These are phyloP conservation scores for Ibidorhyncha struthersii DNA, from an alignment of 2,113 vertebrate genomes.

Conservation along the genomic window DNA sequence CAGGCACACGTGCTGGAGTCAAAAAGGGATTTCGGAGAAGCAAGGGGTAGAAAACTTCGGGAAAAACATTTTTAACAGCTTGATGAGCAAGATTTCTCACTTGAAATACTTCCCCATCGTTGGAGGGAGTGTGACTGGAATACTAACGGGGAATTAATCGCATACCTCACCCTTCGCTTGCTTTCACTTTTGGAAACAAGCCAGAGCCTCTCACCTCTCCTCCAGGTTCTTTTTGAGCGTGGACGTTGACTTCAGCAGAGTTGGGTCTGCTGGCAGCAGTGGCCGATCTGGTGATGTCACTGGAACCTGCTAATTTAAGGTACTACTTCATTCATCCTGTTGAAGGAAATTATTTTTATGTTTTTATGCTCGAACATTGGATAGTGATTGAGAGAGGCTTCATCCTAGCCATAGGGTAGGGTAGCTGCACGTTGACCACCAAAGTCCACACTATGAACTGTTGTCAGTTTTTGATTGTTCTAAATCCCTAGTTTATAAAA, in stretches of 20 bases:
- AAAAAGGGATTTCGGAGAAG: neutral
- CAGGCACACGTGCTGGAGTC: neutral
- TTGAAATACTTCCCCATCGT: neutral
- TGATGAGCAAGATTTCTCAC: neutral
- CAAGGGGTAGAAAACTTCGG: neutral
- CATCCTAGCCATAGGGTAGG: neutral
- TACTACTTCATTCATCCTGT: neutral
- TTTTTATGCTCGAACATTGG: neutral
- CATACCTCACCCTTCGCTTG: neutral
- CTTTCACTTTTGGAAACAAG: neutral
- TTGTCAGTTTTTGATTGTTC: neutral
- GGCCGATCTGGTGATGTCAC: neutral
- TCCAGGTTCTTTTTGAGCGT: neutral
- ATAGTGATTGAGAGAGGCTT: neutral
- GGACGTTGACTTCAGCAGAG: neutral
- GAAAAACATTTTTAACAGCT: neutral
- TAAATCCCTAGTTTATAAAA: neutral
- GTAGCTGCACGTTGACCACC: rapidly evolving
- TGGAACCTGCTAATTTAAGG: neutral
- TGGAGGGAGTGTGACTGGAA: neutral
- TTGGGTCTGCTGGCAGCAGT: neutral
- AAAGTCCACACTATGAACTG: neutral
- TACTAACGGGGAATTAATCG: neutral
- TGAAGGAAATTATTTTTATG: neutral
- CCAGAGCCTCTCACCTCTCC: neutral